phyloP scores from a whole-genome alignment of 2,888 invertebrate genomes.

The Sipunculus nudus region DNA sequence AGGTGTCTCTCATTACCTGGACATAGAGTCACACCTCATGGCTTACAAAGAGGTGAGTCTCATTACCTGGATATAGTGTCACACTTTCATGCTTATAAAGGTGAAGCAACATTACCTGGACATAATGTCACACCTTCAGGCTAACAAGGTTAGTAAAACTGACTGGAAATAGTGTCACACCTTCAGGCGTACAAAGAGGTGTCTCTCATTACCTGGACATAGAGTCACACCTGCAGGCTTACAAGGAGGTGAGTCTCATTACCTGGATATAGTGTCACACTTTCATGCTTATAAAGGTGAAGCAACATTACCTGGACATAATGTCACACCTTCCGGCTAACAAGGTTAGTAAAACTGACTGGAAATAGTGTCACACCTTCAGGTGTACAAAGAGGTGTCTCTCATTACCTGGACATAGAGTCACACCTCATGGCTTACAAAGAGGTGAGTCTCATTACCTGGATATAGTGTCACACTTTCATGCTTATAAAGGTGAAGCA shows the following conservation, averaged over 20 bases:
- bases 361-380: conserved; percentile 81
- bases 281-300: no score
- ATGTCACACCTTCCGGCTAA: no score
- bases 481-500: no score
- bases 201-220: conserved; percentile 86
- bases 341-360: no score
- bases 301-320: no score
- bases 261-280: no score
- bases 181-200: conserved; percentile 83
- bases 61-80: no score
- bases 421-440: conserved; percentile 85
- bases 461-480: no score
- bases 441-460: conserved; percentile 68
- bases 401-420: conserved; percentile 83
- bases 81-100: no score
- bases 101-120: no score
- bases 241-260: conserved; percentile 75
- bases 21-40: conserved; percentile 82
- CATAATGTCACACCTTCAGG: no score
- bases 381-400: conserved; percentile 82
- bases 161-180: conserved; percentile 81
- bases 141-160: no score
- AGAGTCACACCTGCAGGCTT: conserved; percentile 80
- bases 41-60: conserved; percentile 76
- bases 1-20: conserved; percentile 80